Conservation (phyloP, 2,888 invertebrate species). For the Zaprionus obscuricornis region DNA sequence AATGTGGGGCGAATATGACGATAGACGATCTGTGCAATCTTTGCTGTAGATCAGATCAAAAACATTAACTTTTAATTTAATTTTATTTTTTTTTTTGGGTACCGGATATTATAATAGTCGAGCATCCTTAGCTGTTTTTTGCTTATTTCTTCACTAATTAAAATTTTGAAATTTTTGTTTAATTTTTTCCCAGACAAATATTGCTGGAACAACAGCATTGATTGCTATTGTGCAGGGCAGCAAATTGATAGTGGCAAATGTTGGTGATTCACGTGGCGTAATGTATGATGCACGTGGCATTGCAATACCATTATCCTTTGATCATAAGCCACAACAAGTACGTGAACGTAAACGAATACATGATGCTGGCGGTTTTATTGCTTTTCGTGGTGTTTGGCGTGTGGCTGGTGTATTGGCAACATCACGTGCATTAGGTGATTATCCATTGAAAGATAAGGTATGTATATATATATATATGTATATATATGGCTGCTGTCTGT, state of each 20-base stretch:
- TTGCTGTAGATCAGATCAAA: too few relatives aligned
- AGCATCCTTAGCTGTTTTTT: too few relatives aligned
- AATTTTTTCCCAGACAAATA: constrained; percentile 84
- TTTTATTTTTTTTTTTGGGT: too few relatives aligned
- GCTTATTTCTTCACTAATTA: too few relatives aligned
- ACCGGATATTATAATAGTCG: too few relatives aligned
- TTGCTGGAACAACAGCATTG: constrained; percentile 95
- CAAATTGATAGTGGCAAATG: constrained; percentile 95
- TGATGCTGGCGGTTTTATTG: constrained; percentile 97
- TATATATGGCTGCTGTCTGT: constrained; percentile 28
- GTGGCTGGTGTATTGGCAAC: constrained; percentile 97
- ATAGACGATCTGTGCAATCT: too few relatives aligned
- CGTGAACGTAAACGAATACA: constrained; percentile 95
- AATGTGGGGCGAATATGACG: too few relatives aligned
- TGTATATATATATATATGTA: background rate
- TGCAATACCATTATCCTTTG: constrained; percentile 95
- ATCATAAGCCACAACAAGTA: constrained; percentile 98
- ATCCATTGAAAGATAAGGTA: constrained; percentile 90
- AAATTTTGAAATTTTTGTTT: background rate
- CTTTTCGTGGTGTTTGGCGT: constrained; percentile 98
- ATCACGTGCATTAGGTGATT: constrained; percentile 97
- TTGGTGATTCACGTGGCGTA: constrained; percentile 97
- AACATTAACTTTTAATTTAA: too few relatives aligned
- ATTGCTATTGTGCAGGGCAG: constrained; percentile 93
- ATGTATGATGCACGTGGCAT: constrained; percentile 96